Conservation (phyloP, 92 coral and sea anemone genomes). For the Epizoanthus fatuus region DNA sequence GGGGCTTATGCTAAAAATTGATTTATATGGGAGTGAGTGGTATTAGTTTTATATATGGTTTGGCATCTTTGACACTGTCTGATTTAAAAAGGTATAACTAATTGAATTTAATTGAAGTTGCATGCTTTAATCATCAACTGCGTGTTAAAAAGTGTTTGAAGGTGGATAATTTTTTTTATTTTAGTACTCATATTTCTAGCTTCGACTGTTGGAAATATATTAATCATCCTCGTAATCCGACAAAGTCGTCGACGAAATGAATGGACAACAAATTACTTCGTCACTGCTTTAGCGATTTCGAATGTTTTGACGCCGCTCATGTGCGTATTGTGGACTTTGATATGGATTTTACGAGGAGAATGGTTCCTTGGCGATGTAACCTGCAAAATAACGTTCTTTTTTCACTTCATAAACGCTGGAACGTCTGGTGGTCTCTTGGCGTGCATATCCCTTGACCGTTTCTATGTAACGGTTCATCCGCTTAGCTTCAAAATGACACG, state of each 20-base stretch:
- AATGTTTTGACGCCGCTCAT: slow-evolving; percentile 86
- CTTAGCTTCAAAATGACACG: slow-evolving; percentile 96
- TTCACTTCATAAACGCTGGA: slow-evolving; percentile 85
- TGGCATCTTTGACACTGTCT: too few species aligned
- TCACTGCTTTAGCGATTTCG: slow-evolving; percentile 85
- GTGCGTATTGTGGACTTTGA: slow-evolving; percentile 78
- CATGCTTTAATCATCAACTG: too few species aligned
- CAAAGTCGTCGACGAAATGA: slow-evolving; percentile 95
- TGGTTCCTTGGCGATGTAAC: slow-evolving; percentile 84
- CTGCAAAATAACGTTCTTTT: slow-evolving; percentile 89
- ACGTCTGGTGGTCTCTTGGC: slow-evolving; percentile 92
- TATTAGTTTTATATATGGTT: too few species aligned
- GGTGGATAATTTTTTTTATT: too few species aligned
- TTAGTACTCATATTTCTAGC: slow-evolving; percentile 64
- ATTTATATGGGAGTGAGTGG: too few species aligned
- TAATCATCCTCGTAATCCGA: slow-evolving; percentile 86
- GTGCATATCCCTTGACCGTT: slow-evolving; percentile 96
- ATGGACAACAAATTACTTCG: slow-evolving; percentile 99
- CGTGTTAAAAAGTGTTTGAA: too few species aligned
- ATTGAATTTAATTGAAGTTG: too few species aligned
- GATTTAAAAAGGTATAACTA: too few species aligned
- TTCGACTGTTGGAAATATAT: slow-evolving; percentile 82
- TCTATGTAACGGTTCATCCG: slow-evolving; percentile 95
- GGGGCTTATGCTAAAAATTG: too few species aligned
- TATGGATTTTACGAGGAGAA: slow-evolving; percentile 72